Evolutionary conservation across 2,797 vertebrate genomes (phyloP).

Genomic region (Alectoris magna): DNA sequence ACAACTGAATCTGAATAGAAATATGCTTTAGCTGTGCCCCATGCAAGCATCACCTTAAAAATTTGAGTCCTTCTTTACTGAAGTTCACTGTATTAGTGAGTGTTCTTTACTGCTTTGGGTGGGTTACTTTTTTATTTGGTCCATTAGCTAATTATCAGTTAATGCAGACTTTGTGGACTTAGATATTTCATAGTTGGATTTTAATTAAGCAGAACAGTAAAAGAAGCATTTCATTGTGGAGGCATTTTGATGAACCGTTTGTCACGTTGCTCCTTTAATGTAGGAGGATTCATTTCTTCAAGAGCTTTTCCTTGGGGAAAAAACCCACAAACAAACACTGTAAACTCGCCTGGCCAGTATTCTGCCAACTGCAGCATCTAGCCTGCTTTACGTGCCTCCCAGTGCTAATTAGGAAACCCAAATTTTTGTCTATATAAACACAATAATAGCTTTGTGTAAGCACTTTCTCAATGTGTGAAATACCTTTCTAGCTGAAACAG

Average conservation of each 20-base stretch:
- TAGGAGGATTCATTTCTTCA: slow-evolving; percentile 57
- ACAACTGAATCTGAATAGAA: neutral
- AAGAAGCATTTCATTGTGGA: slow-evolving; percentile 4
- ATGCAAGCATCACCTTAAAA: neutral
- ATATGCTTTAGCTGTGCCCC: neutral
- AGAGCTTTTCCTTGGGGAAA: slow-evolving; percentile 5
- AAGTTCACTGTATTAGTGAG: neutral
- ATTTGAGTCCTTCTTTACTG: neutral
- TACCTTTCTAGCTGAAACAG: slow-evolving; percentile 51
- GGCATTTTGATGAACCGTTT: slow-evolving; percentile 35
- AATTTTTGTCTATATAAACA: slow-evolving; percentile 70
- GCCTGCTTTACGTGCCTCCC: slow-evolving; percentile 35
- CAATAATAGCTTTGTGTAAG: slow-evolving; percentile 53
- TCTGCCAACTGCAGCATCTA: neutral
- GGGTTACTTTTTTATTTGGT: neutral
- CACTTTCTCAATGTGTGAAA: slow-evolving; percentile 23
- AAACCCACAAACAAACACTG: neutral
- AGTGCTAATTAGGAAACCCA: slow-evolving; percentile 64
- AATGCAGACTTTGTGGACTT: neutral
- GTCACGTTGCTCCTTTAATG: slow-evolving; percentile 23
- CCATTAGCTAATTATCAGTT: slow-evolving; percentile 14
- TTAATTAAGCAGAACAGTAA: slow-evolving; percentile 44
- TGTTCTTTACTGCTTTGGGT: neutral
- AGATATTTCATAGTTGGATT: slow-evolving; percentile 19
- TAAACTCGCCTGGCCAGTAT: neutral